phyloP scores from a whole-genome alignment of 2,888 invertebrate species.

The Rhogogaster chlorosoma region DNA sequence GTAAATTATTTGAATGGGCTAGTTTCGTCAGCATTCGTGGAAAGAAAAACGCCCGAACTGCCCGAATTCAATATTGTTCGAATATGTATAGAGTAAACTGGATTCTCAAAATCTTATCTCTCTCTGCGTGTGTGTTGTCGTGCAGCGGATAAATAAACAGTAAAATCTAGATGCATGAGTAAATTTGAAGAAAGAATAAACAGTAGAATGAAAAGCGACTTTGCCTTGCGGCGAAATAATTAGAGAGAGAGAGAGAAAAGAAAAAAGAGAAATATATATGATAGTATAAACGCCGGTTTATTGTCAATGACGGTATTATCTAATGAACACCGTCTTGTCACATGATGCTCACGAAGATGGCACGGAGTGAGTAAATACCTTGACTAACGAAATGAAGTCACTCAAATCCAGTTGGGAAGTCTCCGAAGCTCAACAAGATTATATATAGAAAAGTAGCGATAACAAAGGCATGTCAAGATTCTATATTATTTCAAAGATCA shows the following conservation, averaged over 20 bases:
- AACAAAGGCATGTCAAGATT: not conserved
- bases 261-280: not conserved
- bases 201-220: no score
- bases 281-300: not conserved
- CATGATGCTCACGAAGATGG: slow-evolving; percentile 14
- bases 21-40: not conserved
- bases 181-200: no score
- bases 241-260: no score
- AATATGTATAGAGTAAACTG: not conserved
- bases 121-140: not conserved
- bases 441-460: not conserved
- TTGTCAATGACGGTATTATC: not conserved
- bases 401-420: not conserved
- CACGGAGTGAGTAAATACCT: not conserved
- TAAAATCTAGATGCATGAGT: no score
- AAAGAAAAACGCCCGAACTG: no score
- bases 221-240: no score
- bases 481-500: not conserved
- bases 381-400: not conserved
- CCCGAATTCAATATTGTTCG: not conserved
- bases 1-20: not conserved
- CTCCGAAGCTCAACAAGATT: not conserved
- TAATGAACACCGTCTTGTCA: slow-evolving; percentile 12
- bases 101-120: not conserved
- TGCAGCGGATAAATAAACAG: no score